Conservation (phyloP, 2,888 invertebrate species). For the Leptopilina myrica region DNA sequence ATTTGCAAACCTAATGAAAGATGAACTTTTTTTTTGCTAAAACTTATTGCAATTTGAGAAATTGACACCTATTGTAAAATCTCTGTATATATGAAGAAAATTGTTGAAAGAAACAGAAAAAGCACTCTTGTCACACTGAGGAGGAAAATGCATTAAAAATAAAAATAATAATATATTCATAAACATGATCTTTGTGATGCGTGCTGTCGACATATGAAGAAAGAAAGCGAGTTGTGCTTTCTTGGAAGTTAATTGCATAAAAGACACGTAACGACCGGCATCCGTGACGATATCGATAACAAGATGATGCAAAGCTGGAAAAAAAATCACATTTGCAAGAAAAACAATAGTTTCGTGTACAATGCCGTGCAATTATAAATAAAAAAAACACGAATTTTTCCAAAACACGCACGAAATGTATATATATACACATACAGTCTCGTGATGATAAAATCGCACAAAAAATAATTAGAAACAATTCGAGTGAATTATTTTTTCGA, state of each 20-base stretch:
- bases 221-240: constrained; percentile 2
- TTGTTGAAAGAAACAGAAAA: too few species aligned
- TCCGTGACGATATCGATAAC: constrained; percentile 36
- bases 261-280: constrained; percentile 16
- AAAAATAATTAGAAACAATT: too few species aligned
- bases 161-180: constrained; percentile 5
- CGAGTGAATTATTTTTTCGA: too few species aligned
- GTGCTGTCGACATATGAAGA: constrained; percentile 1
- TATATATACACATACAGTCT: too few species aligned
- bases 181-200: constrained; percentile 10
- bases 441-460: too few species aligned
- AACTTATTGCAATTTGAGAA: too few species aligned
- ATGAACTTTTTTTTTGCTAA: too few species aligned
- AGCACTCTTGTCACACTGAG: too few species aligned
- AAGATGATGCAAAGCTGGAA: constrained; percentile 13
- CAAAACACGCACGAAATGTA: too few species aligned
- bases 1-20: too few species aligned
- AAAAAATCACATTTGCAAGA: neutral
- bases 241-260: constrained; percentile 34
- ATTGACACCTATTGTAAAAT: too few species aligned
- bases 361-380: neutral
- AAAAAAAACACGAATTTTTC: neutral
- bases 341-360: constrained; percentile 20
- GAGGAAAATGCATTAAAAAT: neutral
- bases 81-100: too few species aligned